Evolutionary conservation across 2,113 vertebrate species (phyloP).

Genomic region (Hymenochirus boettgeri): DNA sequence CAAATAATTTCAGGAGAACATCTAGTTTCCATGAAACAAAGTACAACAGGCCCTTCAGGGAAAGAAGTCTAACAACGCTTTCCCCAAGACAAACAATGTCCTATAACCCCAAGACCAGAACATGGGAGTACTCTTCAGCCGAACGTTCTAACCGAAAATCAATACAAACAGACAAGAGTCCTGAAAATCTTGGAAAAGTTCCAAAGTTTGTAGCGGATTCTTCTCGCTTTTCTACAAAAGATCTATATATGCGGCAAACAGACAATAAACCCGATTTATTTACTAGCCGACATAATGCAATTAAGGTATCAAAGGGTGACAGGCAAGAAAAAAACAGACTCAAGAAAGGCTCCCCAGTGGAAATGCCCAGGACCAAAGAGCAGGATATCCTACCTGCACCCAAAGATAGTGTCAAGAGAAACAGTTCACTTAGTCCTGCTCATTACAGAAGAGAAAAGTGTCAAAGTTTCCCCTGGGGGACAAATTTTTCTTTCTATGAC

Average conservation of each 20-base stretch:
- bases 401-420: slow-evolving; percentile 64
- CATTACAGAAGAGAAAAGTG: slow-evolving; percentile 71
- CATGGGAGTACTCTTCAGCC: slow-evolving; percentile 65
- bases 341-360: slow-evolving; percentile 78
- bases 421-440: slow-evolving; percentile 65
- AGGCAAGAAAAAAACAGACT: slow-evolving; percentile 70
- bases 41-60: slow-evolving; percentile 76
- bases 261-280: slow-evolving; percentile 54
- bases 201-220: neutral
- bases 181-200: slow-evolving; percentile 50
- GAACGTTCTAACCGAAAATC: slow-evolving; percentile 55
- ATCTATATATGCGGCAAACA: slow-evolving; percentile 37
- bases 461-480: slow-evolving; percentile 76
- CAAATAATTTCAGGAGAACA: slow-evolving; percentile 79
- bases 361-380: slow-evolving; percentile 71
- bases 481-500: slow-evolving; percentile 68
- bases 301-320: slow-evolving; percentile 52
- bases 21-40: slow-evolving; percentile 85
- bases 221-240: slow-evolving; percentile 29
- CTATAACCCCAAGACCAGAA: slow-evolving; percentile 62
- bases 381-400: slow-evolving; percentile 57
- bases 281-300: slow-evolving; percentile 36
- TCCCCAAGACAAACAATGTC: slow-evolving; percentile 66
- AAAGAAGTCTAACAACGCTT: slow-evolving; percentile 83
- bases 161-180: slow-evolving; percentile 42